These are phyloP conservation scores for Lota lota DNA, from an alignment of 2,113 vertebrate genomes.

Conservation along the genomic window DNA sequence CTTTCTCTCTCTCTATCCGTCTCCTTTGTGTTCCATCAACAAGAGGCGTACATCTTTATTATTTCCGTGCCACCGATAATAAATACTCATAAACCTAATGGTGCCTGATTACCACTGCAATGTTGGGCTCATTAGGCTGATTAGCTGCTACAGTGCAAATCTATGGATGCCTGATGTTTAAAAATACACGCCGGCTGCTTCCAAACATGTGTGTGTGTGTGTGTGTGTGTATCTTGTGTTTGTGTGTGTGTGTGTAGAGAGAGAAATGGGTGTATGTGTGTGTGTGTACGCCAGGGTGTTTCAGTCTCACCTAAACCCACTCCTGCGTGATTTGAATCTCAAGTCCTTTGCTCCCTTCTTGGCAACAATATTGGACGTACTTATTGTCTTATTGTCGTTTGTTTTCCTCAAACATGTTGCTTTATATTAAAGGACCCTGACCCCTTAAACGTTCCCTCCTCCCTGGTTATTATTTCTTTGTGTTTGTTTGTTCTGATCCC, in stretches of 20 bases:
- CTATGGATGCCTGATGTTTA: constrained; percentile 66
- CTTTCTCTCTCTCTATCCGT: too few relatives aligned
- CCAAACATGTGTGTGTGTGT: neutral
- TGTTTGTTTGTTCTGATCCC: neutral
- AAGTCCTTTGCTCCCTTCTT: too few relatives aligned
- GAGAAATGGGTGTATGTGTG: neutral
- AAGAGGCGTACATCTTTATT: constrained; percentile 74
- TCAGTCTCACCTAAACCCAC: too few relatives aligned
- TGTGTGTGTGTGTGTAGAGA: neutral
- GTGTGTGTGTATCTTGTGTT: neutral
- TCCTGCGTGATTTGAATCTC: too few relatives aligned
- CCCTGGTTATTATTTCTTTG: neutral
- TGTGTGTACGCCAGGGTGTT: neutral
- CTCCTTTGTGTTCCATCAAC: constrained; percentile 72
- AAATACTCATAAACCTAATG: constrained; percentile 84
- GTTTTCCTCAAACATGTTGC: too few relatives aligned
- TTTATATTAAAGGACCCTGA: too few relatives aligned
- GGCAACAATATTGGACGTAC: too few relatives aligned
- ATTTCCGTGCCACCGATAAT: constrained; percentile 76
- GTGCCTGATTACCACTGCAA: constrained; percentile 81
- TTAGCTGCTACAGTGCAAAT: constrained; percentile 74
- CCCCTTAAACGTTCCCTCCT: too few relatives aligned
- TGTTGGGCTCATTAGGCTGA: constrained; percentile 83
- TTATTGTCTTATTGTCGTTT: too few relatives aligned
- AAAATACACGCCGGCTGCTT: constrained; percentile 62